phyloP scores from a whole-genome alignment of 1,140 invertebrate genomes.

The Daktulosphaira vitifoliae region DNA sequence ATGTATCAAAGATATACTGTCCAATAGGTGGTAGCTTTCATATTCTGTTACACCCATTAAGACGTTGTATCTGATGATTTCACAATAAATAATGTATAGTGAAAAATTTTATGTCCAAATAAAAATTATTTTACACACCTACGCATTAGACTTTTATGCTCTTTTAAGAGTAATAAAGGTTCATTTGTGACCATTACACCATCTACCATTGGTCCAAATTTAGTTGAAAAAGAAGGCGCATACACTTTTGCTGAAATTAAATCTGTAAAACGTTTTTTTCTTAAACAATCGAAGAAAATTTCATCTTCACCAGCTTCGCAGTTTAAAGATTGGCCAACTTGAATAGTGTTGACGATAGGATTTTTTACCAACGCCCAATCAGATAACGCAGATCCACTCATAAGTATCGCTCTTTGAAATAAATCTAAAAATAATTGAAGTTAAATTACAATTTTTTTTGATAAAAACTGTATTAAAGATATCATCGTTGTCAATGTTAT shows the following conservation, averaged over 20 bases:
- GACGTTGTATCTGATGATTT: constrained; percentile 62
- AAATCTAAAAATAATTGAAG: constrained; percentile 51
- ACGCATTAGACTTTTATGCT: constrained; percentile 7
- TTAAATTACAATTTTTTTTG: too few relatives aligned
- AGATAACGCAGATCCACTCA: constrained; percentile 86
- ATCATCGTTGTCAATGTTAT: too few relatives aligned
- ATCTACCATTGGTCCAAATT: constrained; percentile 74
- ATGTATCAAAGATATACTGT: constrained; percentile 62
- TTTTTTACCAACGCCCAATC: constrained; percentile 79
- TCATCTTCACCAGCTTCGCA: constrained; percentile 56
- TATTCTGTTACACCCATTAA: constrained; percentile 80
- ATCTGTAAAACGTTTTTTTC: constrained; percentile 54
- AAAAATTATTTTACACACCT: background rate
- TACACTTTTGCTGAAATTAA: constrained; percentile 58
- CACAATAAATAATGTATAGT: constrained; percentile 12
- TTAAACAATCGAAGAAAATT: constrained; percentile 52
- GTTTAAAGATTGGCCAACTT: constrained; percentile 69
- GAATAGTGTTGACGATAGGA: constrained; percentile 65
- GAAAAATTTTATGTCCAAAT: too few relatives aligned
- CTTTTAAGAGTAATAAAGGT: constrained; percentile 43
- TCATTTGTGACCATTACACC: constrained; percentile 71
- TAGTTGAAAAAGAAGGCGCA: constrained; percentile 56
- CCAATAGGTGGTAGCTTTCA: constrained; percentile 76
- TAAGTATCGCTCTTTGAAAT: constrained; percentile 84
- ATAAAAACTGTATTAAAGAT: too few relatives aligned